A percentile compares a stretch with the other conserved stretches of the same genome.
These are phyloP conservation scores for Pedionomus torquatus DNA, from an alignment of 2,113 vertebrate genomes.

Conservation along the genomic window DNA sequence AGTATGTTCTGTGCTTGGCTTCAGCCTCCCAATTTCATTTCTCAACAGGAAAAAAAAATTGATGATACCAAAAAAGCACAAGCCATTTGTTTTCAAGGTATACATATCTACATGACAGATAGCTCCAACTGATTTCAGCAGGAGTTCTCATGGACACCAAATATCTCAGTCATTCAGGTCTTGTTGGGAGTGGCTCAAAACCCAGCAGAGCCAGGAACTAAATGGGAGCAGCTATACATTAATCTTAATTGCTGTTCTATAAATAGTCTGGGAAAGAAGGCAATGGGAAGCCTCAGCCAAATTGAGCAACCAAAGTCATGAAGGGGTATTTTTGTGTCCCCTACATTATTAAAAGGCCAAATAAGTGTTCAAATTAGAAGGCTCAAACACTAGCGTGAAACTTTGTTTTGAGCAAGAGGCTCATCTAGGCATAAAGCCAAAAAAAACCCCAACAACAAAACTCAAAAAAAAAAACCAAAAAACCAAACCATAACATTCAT, in stretches of 20 bases:
- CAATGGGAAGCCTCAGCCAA: slow-evolving; percentile 34
- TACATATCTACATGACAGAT: neutral
- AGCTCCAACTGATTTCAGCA: slow-evolving; percentile 23
- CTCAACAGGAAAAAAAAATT: neutral
- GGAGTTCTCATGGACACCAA: slow-evolving; percentile 13
- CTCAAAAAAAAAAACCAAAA: too few species aligned
- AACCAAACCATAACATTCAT: neutral
- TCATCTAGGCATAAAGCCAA: neutral
- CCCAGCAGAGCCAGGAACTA: slow-evolving; percentile 37
- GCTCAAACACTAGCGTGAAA: neutral
- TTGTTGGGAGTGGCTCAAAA: slow-evolving; percentile 54
- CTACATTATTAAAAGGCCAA: slow-evolving; percentile 17
- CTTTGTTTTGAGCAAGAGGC: neutral
- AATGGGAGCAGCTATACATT: slow-evolving; percentile 30
- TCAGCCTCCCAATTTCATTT: neutral
- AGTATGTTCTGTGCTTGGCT: neutral
- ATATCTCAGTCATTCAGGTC: slow-evolving; percentile 5
- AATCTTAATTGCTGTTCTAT: slow-evolving; percentile 62
- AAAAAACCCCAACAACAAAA: too few species aligned
- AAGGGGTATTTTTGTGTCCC: slow-evolving; percentile 23
- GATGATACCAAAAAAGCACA: neutral
- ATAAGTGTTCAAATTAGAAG: slow-evolving; percentile 22
- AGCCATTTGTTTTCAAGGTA: neutral
- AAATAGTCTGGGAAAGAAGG: slow-evolving; percentile 57
- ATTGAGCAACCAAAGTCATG: slow-evolving; percentile 45